A percentile compares a stretch with the other conserved stretches of the same genome.
Conservation (phyloP, 2,888 invertebrate species). For the Drosophila prostipennis region DNA sequence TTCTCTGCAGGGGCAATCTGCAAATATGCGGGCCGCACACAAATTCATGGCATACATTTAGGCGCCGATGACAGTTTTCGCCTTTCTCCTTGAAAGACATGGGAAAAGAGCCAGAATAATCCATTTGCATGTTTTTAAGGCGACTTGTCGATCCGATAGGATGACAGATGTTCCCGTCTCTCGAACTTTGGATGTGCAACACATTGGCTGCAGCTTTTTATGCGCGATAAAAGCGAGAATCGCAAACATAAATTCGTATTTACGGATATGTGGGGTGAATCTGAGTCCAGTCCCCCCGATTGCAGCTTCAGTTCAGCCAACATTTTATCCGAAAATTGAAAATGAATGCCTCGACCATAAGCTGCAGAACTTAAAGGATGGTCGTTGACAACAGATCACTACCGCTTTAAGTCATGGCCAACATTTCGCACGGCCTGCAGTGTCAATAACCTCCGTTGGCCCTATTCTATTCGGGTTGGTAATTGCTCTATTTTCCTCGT, state of each 20-base stretch:
- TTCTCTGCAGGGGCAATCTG: conserved; percentile 48
- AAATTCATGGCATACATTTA: conserved; percentile 56
- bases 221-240: not conserved
- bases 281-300: too few relatives aligned
- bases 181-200: conserved; percentile 1
- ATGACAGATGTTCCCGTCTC: conserved; percentile 54
- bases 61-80: conserved; percentile 66
- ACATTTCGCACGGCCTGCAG: conserved; percentile 7
- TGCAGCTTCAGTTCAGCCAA: not conserved
- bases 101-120: conserved; percentile 7
- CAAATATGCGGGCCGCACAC: conserved; percentile 69
- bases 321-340: not conserved
- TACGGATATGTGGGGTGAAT: not conserved
- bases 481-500: conserved; percentile 27
- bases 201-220: conserved; percentile 6
- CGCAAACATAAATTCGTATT: conserved; percentile 1
- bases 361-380: conserved; percentile 19
- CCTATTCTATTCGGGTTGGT: conserved; percentile 30
- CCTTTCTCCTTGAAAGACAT: conserved; percentile 9
- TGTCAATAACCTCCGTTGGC: conserved; percentile 66
- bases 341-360: conserved; percentile 1
- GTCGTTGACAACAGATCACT: conserved; percentile 24
- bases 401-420: conserved; percentile 6
- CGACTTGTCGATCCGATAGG: conserved; percentile 44
- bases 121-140: conserved; percentile 69